Base-by-base conservation (phyloP, 1,140 invertebrate species). In the Drosophila nigromelanica region DNA sequence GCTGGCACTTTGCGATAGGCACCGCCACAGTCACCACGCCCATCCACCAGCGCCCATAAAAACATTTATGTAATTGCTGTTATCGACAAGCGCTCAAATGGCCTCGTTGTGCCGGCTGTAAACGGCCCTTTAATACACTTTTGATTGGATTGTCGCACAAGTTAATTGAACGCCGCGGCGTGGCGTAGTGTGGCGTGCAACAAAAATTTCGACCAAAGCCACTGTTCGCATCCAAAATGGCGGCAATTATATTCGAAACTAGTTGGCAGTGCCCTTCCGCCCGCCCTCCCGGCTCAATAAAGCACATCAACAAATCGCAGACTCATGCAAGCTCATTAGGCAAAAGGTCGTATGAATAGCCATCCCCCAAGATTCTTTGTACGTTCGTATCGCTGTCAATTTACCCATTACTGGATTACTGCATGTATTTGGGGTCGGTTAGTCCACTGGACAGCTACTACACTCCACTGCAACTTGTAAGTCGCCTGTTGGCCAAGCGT, bases 101-200 rank as follows among this genome's bases (percentile, higher is more conserved):
- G 82, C 35, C 66, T 62, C 69, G 83, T 70, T 74, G 61, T 24
- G 61, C 47, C 66, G 67, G 40, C 71, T 73, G 64, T 80, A 72
- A 86, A 77, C 81, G 83, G 69, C 40, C 72, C 76, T 80, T 87
- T 87, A 87, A 87, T 89, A 87, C 83, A 87, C 83, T 89, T 89
- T 87, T 87, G 83, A 87, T 87, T 87, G 83, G 83, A 87, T 89
- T 89, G 83, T 89, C 83, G 83, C 85, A 80, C 83, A 83, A 87
- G 83, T 87, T 87, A 87, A 87, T 87, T 87, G 83, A 89, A 89
- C 85, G 66, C 27, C 66, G 52, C 50, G 24, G 52, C 72, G 67
- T 66, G 42, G 37, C 61, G 39, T 27, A n/a, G 51, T 5, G 6
- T 8, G 24, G 27, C 27, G 12, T 14, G 45, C 54, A 55, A 55